Percentiles rank a stretch among this genome's conserved stretches.
Evolutionary conservation across 2,113 vertebrate species (phyloP).

Genomic region (Tautogolabrus adspersus): DNA sequence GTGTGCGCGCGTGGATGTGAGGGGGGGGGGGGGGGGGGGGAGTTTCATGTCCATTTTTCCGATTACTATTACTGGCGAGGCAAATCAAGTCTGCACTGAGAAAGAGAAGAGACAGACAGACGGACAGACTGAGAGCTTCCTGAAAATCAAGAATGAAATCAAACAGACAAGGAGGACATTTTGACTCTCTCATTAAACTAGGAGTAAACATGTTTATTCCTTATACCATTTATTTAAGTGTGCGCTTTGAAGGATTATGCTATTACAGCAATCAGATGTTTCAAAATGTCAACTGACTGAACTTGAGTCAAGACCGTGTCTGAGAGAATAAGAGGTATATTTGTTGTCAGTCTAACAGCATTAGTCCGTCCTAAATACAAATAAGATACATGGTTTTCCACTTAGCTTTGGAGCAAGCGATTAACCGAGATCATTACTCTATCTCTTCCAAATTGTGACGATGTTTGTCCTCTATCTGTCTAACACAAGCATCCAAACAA

Average conservation of each 20-base stretch:
- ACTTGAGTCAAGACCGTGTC: background rate
- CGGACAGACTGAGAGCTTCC: conserved; percentile 13
- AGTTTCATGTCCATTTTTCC: conserved; percentile 40
- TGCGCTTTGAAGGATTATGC: conserved; percentile 5
- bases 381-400: conserved; percentile 16
- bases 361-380: conserved; percentile 2
- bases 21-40: background rate
- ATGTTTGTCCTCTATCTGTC: background rate
- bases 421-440: conserved; percentile 12
- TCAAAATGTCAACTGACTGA: conserved; percentile 12
- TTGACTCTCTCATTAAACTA: conserved; percentile 13
- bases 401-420: conserved; percentile 2
- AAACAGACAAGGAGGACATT: conserved; percentile 26
- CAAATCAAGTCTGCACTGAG: conserved; percentile 35
- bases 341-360: conserved; percentile 10
- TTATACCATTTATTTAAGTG: background rate
- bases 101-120: conserved; percentile 3
- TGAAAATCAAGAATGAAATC: conserved; percentile 25
- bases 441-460: background rate
- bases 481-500: background rate
- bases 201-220: conserved; percentile 18
- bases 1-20: background rate
- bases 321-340: background rate
- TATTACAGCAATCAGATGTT: conserved; percentile 24
- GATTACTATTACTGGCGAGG: conserved; percentile 52